These are phyloP conservation scores for Masticophis lateralis DNA, from an alignment of 2,797 vertebrate genomes.

Conservation along the genomic window DNA sequence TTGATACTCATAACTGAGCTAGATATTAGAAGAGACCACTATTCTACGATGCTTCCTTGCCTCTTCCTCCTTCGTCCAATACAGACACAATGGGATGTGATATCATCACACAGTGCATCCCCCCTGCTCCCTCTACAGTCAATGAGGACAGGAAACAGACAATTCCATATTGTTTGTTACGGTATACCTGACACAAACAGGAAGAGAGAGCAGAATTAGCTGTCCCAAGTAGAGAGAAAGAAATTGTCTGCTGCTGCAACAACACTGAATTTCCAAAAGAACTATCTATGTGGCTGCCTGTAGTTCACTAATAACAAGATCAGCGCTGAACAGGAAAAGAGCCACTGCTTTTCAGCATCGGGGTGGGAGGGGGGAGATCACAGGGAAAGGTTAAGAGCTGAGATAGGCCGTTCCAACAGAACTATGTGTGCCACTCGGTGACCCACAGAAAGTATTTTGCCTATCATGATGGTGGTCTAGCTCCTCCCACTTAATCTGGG, in stretches of 20 bases:
- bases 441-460: not conserved
- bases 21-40: not conserved
- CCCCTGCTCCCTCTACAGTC: not conserved
- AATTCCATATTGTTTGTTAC: not conserved
- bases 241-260: not conserved
- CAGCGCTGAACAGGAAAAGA: not conserved
- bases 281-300: not conserved
- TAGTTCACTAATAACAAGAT: not conserved
- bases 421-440: not conserved
- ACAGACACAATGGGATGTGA: not conserved
- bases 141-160: not conserved
- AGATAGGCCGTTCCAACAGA: not conserved
- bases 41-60: not conserved
- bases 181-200: not conserved
- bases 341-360: not conserved
- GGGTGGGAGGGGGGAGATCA: not conserved
- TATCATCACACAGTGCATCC: not conserved
- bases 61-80: not conserved
- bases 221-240: not conserved
- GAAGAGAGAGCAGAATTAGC: not conserved
- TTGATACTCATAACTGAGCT: not conserved
- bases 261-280: not conserved
- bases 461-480: not conserved
- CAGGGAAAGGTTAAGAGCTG: not conserved
- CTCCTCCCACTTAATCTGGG: not conserved